phyloP scores from a whole-genome alignment of 2,888 invertebrate species.

The Unio delphinus region DNA sequence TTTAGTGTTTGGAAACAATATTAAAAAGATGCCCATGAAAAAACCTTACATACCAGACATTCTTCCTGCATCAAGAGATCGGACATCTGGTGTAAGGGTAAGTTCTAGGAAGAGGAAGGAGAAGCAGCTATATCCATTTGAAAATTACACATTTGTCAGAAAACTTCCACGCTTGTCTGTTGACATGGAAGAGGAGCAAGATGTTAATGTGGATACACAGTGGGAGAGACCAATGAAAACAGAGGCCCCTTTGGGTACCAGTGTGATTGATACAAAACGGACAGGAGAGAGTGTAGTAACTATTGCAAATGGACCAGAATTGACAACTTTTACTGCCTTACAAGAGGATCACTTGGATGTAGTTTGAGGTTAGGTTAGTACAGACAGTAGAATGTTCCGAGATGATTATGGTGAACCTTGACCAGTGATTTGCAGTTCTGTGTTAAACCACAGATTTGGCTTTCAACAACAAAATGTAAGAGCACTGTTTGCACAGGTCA shows the following conservation, averaged over 20 bases:
- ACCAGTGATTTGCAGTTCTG: no score
- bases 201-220: neutral
- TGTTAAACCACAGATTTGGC: no score
- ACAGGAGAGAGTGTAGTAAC: conserved; percentile 29
- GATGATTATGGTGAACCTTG: no score
- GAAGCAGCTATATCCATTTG: conserved; percentile 67
- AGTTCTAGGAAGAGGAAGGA: conserved; percentile 64
- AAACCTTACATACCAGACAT: conserved; percentile 7
- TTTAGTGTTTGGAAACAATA: neutral
- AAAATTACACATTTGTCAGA: conserved; percentile 60
- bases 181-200: neutral
- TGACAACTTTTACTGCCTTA: conserved; percentile 32
- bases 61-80: conserved; percentile 2
- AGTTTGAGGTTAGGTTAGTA: no score
- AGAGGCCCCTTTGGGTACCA: no score
- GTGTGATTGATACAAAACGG: no score
- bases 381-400: no score
- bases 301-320: conserved; percentile 34
- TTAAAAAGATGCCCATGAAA: conserved; percentile 1
- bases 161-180: conserved; percentile 27
- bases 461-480: no score
- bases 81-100: conserved; percentile 39
- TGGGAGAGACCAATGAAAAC: neutral
- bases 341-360: conserved; percentile 22
- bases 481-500: no score